Evolutionary conservation across 2,888 invertebrate genomes (phyloP), one percentile per base, ranked within the genome.

Genomic region (Nymphalis polychloros): DNA sequence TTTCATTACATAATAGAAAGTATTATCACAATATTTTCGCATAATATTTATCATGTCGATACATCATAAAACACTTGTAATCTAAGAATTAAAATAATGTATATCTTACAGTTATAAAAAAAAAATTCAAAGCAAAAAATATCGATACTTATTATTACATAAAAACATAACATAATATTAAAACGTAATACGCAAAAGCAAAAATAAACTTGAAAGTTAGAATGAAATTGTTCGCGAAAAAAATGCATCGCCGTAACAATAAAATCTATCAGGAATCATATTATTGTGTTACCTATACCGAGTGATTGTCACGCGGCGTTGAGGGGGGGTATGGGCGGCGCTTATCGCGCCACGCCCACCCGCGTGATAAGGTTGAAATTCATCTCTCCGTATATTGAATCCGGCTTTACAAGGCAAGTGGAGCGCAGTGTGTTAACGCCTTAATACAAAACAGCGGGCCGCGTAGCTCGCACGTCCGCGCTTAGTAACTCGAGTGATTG

Each of bases 271-370:
- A 91, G 85, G 91, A 88, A 90, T 90, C 90, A 89, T 91, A 92
- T 91, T 90, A 92, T 91, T 92, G 88, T 88, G 90, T 92, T 92
- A 91, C 91, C 91, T 92, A 92, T 91, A 92, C 92, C 92, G 91
- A 92, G 89, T 90, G 92, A 92, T 92, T 92, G 92, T 92, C 92
- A 90, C 91, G 86, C 84, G 84, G 86, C 84, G 83, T 71, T 73
- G 72, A 73, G 72, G 76, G 86, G 87, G 88, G 84, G 77, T 79
- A 80, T 79, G 81, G 80, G 78, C 80, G 82, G 82, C 76, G 90
- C 86, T 72, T 82, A 31, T 19, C 63, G 71, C 65, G 77, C 89
- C 90, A 86, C 92, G 89, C 92, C 92, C 82, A 84, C 83, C 77
- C 77, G 52, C 73, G 76, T 88, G 88, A 90, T 92, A 92, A 90